These are phyloP conservation scores for Petaurus breviceps DNA, from an alignment of 2,113 vertebrate species.

Conservation along the genomic window DNA sequence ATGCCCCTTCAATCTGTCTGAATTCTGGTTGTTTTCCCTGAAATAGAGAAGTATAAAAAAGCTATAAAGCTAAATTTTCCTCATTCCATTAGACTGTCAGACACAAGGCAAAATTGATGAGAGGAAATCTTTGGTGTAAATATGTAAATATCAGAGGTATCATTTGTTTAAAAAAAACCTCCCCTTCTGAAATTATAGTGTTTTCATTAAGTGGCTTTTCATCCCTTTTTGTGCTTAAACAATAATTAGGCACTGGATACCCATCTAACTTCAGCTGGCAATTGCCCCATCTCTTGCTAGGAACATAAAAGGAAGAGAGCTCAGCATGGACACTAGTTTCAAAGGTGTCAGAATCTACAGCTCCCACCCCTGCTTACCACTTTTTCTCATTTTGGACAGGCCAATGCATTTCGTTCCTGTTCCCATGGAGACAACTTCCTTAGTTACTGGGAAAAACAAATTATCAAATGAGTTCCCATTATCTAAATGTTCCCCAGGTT, in stretches of 20 bases:
- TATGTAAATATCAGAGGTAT: neutral
- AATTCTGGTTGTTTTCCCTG: slow-evolving; percentile 4
- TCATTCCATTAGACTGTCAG: neutral
- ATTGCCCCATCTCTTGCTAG: neutral
- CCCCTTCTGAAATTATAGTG: neutral
- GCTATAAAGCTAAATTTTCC: neutral
- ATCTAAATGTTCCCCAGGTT: neutral
- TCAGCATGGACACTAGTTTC: neutral
- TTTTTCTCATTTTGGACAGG: slow-evolving; percentile 89
- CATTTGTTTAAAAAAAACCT: neutral
- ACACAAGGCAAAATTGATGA: neutral
- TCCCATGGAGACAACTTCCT: slow-evolving; percentile 94
- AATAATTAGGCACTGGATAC: neutral
- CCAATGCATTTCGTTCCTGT: slow-evolving; percentile 98
- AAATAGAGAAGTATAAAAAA: slow-evolving; percentile 11
- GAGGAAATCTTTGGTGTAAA: neutral
- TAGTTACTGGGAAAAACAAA: slow-evolving; percentile 80
- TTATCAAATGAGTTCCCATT: slow-evolving; percentile 8
- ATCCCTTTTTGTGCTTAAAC: neutral
- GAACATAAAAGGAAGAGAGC: neutral
- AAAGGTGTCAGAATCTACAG: slow-evolving; percentile 10
- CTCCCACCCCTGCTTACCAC: slow-evolving; percentile 83
- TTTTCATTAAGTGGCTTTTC: slow-evolving; percentile 6
- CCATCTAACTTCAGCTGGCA: neutral
- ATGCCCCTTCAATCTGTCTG: neutral